Percentiles rank a stretch among this genome's conserved stretches.
phyloP scores from a whole-genome alignment of 2,888 invertebrate species.

The Acronicta psi region DNA sequence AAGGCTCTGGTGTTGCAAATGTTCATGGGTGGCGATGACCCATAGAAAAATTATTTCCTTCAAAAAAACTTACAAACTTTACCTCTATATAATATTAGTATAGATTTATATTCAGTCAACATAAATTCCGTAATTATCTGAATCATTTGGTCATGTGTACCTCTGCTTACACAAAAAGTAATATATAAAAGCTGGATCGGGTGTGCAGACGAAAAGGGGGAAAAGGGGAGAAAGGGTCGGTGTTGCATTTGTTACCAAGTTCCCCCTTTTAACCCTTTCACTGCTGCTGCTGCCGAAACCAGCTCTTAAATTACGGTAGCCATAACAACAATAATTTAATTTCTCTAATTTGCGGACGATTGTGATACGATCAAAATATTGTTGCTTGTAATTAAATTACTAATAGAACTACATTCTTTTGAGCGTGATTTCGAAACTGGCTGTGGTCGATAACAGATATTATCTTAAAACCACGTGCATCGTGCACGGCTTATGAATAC shows the following conservation, averaged over 20 bases:
- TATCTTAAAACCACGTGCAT: conserved; percentile 44
- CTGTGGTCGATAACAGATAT: conserved; percentile 53
- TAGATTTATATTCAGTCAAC: no score
- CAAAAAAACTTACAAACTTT: no score
- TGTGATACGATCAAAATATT: conserved; percentile 64
- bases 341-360: conserved; percentile 65
- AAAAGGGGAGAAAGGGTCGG: conserved; percentile 28
- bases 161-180: no score
- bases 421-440: conserved; percentile 56
- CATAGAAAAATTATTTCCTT: no score
- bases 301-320: conserved; percentile 34
- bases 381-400: conserved; percentile 59
- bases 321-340: conserved; percentile 54
- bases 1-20: no score
- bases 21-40: no score
- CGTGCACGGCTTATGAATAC: conserved; percentile 20
- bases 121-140: no score
- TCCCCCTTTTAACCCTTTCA: conserved; percentile 29
- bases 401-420: conserved; percentile 64
- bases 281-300: conserved; percentile 25
- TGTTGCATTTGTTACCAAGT: conserved; percentile 33
- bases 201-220: conserved; percentile 6
- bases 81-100: no score
- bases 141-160: no score
- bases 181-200: background rate